Conservation (phyloP, 2,888 invertebrate species). For the Cantharis rufa region DNA sequence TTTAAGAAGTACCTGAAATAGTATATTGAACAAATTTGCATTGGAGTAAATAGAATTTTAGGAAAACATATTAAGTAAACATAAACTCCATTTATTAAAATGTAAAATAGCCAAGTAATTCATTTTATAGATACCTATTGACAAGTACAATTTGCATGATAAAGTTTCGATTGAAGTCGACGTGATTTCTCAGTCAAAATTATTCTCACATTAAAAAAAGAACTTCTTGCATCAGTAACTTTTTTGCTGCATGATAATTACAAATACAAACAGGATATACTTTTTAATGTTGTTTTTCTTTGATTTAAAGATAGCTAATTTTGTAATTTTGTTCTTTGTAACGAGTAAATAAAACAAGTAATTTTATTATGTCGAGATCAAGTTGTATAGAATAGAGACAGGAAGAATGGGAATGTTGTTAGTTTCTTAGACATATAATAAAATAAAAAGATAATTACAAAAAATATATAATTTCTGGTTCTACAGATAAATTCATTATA, state of each 20-base stretch:
- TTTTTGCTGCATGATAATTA: not conserved
- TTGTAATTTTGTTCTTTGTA: not conserved
- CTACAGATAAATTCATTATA: constrained; percentile 39
- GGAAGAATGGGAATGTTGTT: constrained; percentile 12
- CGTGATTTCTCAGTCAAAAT: not conserved
- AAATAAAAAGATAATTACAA: constrained; percentile 37
- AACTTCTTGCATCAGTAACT: not conserved
- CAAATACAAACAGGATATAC: not conserved
- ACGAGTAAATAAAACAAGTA: not conserved
- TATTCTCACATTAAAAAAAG: not conserved
- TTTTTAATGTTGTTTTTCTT: not conserved
- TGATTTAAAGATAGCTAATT: not conserved
- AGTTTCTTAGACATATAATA: constrained; percentile 11
- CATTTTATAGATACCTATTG: not conserved
- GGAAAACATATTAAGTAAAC: not conserved
- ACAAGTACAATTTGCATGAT: not conserved
- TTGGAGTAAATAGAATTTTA: not conserved
- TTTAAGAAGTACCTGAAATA: not conserved
- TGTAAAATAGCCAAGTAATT: not conserved
- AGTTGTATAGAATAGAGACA: not conserved
- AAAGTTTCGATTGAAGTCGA: not conserved
- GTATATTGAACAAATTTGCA: not conserved
- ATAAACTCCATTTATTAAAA: not conserved
- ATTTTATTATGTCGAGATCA: not conserved
- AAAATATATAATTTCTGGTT: constrained; percentile 43